phyloP scores from a whole-genome alignment of 2,797 vertebrate species.

The Podarcis siculus region DNA sequence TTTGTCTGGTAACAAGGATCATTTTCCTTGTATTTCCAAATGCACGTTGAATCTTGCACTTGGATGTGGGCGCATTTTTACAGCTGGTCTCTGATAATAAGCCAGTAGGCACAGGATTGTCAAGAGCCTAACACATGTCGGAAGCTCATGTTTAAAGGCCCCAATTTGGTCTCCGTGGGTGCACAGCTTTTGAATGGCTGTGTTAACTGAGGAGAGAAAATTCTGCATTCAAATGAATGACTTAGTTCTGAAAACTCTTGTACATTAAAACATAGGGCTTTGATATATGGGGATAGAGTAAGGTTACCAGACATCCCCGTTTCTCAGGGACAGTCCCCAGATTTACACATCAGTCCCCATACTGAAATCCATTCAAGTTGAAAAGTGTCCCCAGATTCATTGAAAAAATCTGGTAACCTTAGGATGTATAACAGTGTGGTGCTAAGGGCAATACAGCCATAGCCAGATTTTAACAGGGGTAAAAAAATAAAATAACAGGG shows the following conservation, averaged over 20 bases:
- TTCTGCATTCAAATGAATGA: conserved; percentile 16
- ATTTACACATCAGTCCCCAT: no score
- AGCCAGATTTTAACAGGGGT: conserved; percentile 4
- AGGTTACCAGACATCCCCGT: no score
- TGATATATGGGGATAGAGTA: background rate
- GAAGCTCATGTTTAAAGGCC: conserved; percentile 46
- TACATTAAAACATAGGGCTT: background rate
- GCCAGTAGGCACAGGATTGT: background rate
- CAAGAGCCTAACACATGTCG: background rate
- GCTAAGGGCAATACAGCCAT: conserved; percentile 17
- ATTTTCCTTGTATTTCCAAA: background rate
- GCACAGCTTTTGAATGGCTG: conserved; percentile 56
- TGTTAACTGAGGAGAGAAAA: conserved; percentile 42
- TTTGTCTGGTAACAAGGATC: background rate
- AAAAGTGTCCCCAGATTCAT: no score
- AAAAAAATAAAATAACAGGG: background rate
- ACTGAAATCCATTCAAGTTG: no score
- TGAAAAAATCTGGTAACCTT: no score
- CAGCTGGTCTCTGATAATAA: background rate
- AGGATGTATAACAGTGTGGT: conserved; percentile 33
- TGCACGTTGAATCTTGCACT: background rate
- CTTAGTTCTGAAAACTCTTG: background rate
- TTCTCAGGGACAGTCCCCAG: no score
- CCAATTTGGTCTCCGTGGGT: conserved; percentile 56
- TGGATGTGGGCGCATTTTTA: background rate